A percentile compares a stretch with the other conserved stretches of the same genome.
These are phyloP conservation scores for Neuroscelio doddi DNA, from an alignment of 2,888 invertebrate species.

Conservation along the genomic window DNA sequence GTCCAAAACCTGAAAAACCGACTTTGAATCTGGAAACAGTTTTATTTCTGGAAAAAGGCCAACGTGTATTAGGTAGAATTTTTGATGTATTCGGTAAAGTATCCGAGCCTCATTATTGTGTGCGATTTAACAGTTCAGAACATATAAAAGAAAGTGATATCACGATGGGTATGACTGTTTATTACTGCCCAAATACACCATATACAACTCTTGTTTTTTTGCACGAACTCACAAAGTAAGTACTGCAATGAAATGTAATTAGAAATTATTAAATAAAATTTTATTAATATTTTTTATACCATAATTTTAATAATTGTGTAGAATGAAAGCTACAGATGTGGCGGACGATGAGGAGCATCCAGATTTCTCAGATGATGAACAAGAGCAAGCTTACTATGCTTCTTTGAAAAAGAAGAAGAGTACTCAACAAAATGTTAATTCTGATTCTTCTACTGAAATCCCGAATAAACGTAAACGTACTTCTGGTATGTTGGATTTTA, in stretches of 20 bases:
- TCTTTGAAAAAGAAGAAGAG: slow-evolving; percentile 50
- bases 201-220: slow-evolving; percentile 86
- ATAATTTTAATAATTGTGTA: too few species aligned
- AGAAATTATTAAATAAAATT: too few species aligned
- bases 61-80: slow-evolving; percentile 83
- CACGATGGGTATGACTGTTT: slow-evolving; percentile 81
- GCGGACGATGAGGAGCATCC: slow-evolving; percentile 88
- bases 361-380: slow-evolving; percentile 93
- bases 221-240: slow-evolving; percentile 81
- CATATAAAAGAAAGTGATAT: slow-evolving; percentile 83
- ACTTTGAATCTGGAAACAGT: slow-evolving; percentile 90
- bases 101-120: slow-evolving; percentile 87
- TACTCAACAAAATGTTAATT: too few species aligned
- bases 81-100: slow-evolving; percentile 96
- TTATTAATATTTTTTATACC: too few species aligned
- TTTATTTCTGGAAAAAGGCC: slow-evolving; percentile 87
- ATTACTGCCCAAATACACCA: slow-evolving; percentile 84
- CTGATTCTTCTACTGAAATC: slow-evolving; percentile 20
- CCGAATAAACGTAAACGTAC: slow-evolving; percentile 30
- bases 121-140: slow-evolving; percentile 88
- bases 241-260: too few species aligned
- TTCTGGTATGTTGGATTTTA: too few species aligned
- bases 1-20: slow-evolving; percentile 81
- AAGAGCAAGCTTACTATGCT: slow-evolving; percentile 75
- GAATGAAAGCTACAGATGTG: slow-evolving; percentile 89